Conservation (phyloP, 2,888 invertebrate genomes). For the Colostygia pectinataria region DNA sequence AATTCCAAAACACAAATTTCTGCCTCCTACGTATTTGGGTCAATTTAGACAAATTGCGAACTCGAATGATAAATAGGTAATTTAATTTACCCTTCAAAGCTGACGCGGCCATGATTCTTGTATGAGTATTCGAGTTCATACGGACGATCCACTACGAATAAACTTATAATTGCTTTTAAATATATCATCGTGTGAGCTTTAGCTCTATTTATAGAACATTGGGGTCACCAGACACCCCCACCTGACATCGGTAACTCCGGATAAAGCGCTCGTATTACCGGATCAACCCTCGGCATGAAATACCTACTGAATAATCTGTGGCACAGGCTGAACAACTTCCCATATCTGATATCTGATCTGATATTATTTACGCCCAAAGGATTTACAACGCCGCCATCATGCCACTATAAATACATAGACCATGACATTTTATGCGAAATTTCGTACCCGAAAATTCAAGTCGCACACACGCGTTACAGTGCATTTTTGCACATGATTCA, state of each 20-base stretch:
- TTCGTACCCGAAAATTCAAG: slow-evolving; percentile 37
- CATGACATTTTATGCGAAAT: slow-evolving; percentile 34
- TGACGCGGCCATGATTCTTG: slow-evolving; percentile 2
- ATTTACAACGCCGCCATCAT: slow-evolving; percentile 32
- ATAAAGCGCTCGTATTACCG: slow-evolving; percentile 46
- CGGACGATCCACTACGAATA: slow-evolving; percentile 4
- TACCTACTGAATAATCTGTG: slow-evolving; percentile 18
- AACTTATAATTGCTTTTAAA: slow-evolving; percentile 35
- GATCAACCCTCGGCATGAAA: slow-evolving; percentile 33
- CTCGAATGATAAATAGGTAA: background rate
- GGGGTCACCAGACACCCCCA: slow-evolving; percentile 52
- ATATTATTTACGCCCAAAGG: slow-evolving; percentile 57
- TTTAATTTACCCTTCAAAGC: slow-evolving; percentile 4
- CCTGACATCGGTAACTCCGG: slow-evolving; percentile 45
- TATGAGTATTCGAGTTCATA: slow-evolving; percentile 7
- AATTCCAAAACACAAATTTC: too few species aligned
- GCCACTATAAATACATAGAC: slow-evolving; percentile 32
- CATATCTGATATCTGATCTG: slow-evolving; percentile 50
- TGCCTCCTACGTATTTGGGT: too few species aligned
- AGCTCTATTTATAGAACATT: slow-evolving; percentile 35
- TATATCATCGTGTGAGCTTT: slow-evolving; percentile 39
- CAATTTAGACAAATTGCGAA: background rate
- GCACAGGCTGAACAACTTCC: slow-evolving; percentile 50
- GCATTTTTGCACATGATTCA: slow-evolving; percentile 40
- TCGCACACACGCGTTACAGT: slow-evolving; percentile 20